Evolutionary conservation across 2,797 vertebrate species (phyloP).

Genomic region (Tokudaia muenninki): DNA sequence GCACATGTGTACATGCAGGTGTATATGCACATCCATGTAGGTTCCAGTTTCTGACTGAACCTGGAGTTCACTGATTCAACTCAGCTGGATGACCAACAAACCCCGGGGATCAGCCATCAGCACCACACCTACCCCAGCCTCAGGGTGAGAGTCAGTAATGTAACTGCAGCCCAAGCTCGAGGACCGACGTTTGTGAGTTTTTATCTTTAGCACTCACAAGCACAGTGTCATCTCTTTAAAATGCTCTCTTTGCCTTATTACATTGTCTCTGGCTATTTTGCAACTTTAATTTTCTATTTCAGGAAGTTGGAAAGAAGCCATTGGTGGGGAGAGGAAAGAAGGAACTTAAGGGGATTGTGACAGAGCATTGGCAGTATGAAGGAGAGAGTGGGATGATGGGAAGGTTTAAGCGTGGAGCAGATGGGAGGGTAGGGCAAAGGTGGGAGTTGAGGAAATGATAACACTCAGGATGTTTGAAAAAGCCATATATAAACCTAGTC

Average conservation of each 20-base stretch:
- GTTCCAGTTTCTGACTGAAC: neutral
- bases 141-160: neutral
- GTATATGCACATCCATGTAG: neutral
- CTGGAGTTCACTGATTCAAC: neutral
- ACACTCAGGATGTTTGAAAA: neutral
- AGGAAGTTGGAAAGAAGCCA: neutral
- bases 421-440: neutral
- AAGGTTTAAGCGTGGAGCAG: neutral
- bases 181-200: neutral
- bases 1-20: no score
- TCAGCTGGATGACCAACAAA: neutral
- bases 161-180: neutral
- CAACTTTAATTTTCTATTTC: neutral
- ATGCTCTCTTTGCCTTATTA: neutral
- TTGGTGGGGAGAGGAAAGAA: neutral
- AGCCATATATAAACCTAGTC: neutral
- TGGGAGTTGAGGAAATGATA: neutral
- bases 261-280: neutral
- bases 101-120: neutral
- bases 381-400: neutral
- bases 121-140: neutral
- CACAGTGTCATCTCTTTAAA: neutral
- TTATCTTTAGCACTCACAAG: neutral
- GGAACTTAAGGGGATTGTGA: neutral
- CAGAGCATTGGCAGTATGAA: neutral